Base-by-base conservation (phyloP, 2,113 vertebrate genomes). In the Sylvietta virens region DNA sequence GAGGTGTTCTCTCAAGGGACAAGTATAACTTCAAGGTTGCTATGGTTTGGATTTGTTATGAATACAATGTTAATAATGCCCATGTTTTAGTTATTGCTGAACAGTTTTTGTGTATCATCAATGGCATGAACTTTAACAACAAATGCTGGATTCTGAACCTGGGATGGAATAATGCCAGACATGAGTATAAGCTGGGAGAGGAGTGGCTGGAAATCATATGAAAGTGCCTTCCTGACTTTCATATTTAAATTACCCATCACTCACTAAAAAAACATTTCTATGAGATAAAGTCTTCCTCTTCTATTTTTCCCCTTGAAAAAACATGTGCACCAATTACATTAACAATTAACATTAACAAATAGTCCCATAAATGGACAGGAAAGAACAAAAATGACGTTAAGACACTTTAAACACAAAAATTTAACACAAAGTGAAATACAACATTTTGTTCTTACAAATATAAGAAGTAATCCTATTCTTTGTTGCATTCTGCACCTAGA, bases 31-130 rank as follows among this genome's bases (percentile, higher is more conserved):
- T n/a, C 15, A 14, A 70, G 6, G 5, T 26, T 86, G 12, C 14
- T 12, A 7, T 73, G 12, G 13, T 58, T 73, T 74, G 31, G 9
- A 69, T 48, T 69, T 79, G 7, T 58, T 76, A 60, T 40, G 7
- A 64, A 54, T 1, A 8, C 27, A 57, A 13, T 73, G 11, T 53
- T 58, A 20, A 37, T 51, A 57, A 42, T 0, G 0, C 4, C 13
- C 8, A 9, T 20, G 13, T 13, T 71, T 81, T 30, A n/a, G 23
- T 31, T 86, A 48, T 31, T 44, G 31, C 24, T 79, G 16, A 73
- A 35, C 16, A 35, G 31, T 18, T 81, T 30, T 26, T 74, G 37
- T 23, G 22, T 48, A 30, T 37, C 28, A 33, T 57, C 30, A 67
- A 1, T 30, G 27, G 26, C 54, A 69, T 62, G 60, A 91, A 64